Conservation (phyloP, 2,797 vertebrate genomes). For the Apogon talboti region DNA sequence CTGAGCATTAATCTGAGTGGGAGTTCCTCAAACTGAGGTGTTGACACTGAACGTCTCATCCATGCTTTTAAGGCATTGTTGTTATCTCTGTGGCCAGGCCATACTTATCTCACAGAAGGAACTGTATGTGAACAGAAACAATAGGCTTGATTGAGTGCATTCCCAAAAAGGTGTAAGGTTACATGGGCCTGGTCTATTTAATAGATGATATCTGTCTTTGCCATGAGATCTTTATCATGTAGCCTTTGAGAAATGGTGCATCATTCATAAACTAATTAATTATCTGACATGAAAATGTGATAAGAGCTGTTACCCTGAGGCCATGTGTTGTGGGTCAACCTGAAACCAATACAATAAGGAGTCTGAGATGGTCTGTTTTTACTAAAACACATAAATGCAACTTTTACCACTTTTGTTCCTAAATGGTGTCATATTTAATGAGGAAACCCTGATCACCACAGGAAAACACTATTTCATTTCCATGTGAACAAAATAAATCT, state of each 20-base stretch:
- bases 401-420: too few relatives aligned
- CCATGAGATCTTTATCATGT: conserved; percentile 73
- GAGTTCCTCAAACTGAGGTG: conserved; percentile 65
- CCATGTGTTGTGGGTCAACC: background rate
- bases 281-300: conserved; percentile 43
- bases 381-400: background rate
- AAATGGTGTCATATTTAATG: too few relatives aligned
- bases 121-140: conserved; percentile 88
- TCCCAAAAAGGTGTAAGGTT: conserved; percentile 84
- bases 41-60: conserved; percentile 80
- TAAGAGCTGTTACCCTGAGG: conserved; percentile 56
- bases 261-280: conserved; percentile 72
- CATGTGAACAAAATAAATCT: conserved; percentile 56
- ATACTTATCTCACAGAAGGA: conserved; percentile 83
- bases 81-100: conserved; percentile 81
- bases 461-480: conserved; percentile 32
- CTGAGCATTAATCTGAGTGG: conserved; percentile 61
- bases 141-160: conserved; percentile 87
- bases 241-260: conserved; percentile 58
- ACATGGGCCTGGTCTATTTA: conserved; percentile 73
- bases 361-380: background rate
- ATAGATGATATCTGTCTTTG: conserved; percentile 81
- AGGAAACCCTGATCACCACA: background rate
- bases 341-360: background rate
- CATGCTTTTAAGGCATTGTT: conserved; percentile 79